Percentiles rank a stretch among this genome's conserved stretches.
Evolutionary conservation across 2,113 vertebrate species (phyloP).

Genomic region (Dunckerocampus dactyliophorus): DNA sequence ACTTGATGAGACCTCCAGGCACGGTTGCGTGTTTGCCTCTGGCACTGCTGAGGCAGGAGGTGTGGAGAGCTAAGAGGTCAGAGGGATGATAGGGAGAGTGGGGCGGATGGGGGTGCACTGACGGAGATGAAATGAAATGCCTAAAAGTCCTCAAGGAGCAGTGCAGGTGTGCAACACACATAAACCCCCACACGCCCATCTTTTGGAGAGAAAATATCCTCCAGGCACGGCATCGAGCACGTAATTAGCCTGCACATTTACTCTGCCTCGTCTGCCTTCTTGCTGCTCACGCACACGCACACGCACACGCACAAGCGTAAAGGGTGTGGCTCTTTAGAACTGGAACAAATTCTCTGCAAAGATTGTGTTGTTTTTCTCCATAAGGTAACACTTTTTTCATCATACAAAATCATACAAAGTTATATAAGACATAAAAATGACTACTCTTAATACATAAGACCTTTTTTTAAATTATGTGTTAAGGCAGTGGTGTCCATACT

Average conservation of each 20-base stretch:
- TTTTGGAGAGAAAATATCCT: conserved; percentile 44
- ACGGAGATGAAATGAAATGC: conserved; percentile 53
- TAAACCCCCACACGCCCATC: conserved; percentile 42
- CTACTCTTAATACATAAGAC: too few relatives aligned
- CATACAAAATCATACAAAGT: too few relatives aligned
- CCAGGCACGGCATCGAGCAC: conserved; percentile 36
- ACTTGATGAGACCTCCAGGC: conserved; percentile 43
- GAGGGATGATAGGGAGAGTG: conserved; percentile 20
- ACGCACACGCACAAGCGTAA: too few relatives aligned
- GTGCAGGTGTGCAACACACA: conserved; percentile 55
- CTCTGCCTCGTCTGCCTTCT: conserved; percentile 39
- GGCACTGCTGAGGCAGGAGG: conserved; percentile 47
- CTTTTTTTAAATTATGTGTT: too few relatives aligned
- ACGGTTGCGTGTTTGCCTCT: conserved; percentile 44
- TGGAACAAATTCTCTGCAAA: too few relatives aligned
- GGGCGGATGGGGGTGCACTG: conserved; percentile 9
- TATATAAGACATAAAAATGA: too few relatives aligned
- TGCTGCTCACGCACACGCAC: conserved; percentile 15
- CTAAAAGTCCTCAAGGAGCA: conserved; percentile 44
- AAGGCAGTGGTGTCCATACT: too few relatives aligned
- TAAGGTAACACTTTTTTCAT: too few relatives aligned
- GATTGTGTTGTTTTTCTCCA: too few relatives aligned
- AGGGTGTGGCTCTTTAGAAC: too few relatives aligned
- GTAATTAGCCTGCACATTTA: conserved; percentile 49
- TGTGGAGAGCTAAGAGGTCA: conserved; percentile 52